Conservation (phyloP, 2,888 invertebrate species). For the Hylaea fasciaria region DNA sequence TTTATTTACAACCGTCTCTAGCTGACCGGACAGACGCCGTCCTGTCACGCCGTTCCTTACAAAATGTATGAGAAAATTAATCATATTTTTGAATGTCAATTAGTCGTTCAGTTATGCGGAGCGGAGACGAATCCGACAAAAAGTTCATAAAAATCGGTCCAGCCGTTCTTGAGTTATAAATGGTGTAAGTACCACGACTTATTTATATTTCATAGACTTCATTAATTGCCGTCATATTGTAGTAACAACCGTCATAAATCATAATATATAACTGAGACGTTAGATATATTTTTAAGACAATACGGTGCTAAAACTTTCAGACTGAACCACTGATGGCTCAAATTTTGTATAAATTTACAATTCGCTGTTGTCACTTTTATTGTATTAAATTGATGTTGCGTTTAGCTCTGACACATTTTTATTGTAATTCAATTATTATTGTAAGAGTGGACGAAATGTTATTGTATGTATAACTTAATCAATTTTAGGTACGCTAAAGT, state of each 20-base stretch:
- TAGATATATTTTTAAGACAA: constrained; percentile 62
- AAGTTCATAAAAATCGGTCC: too few species aligned
- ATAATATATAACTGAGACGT: constrained; percentile 19
- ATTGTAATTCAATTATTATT: constrained; percentile 11
- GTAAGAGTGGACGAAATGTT: constrained; percentile 11
- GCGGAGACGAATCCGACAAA: too few species aligned
- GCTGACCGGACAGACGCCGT: too few species aligned
- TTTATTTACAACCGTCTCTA: too few species aligned
- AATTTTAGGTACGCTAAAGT: not conserved
- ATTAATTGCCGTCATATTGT: too few species aligned
- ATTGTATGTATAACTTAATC: not conserved
- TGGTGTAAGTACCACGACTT: too few species aligned
- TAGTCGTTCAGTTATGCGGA: too few species aligned
- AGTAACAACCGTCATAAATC: constrained; percentile 9
- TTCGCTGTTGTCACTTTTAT: constrained; percentile 41
- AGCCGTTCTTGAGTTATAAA: too few species aligned
- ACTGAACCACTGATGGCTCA: constrained; percentile 74
- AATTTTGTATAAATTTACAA: constrained; percentile 60
- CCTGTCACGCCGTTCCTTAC: too few species aligned
- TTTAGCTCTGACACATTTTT: constrained; percentile 16
- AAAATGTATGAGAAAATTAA: too few species aligned
- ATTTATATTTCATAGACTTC: too few species aligned
- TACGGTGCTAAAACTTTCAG: constrained; percentile 76
- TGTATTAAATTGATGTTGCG: constrained; percentile 27
- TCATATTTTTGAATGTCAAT: too few species aligned